These are phyloP conservation scores for Sebastes vulpes DNA, from an alignment of 2,797 vertebrate genomes.

Conservation along the genomic window DNA sequence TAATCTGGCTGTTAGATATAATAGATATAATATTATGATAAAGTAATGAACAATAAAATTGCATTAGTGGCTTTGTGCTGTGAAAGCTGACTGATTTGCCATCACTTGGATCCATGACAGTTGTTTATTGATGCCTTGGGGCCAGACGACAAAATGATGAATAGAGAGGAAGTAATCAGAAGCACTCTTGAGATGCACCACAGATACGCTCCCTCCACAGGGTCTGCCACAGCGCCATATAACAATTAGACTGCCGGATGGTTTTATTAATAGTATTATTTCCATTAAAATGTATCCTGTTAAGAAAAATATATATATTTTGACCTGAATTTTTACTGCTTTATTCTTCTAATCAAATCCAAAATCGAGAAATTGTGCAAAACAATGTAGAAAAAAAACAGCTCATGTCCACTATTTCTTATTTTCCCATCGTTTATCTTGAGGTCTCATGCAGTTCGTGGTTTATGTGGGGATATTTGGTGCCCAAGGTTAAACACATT, in stretches of 20 bases:
- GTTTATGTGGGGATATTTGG: slow-evolving; percentile 44
- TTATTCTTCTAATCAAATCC: slow-evolving; percentile 8
- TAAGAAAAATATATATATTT: neutral
- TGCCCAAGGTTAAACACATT: slow-evolving; percentile 69
- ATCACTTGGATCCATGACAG: slow-evolving; percentile 76
- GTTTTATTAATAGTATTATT: slow-evolving; percentile 62
- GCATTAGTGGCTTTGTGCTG: slow-evolving; percentile 67
- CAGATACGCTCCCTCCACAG: slow-evolving; percentile 59
- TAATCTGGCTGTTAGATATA: slow-evolving; percentile 47
- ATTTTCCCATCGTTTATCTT: slow-evolving; percentile 26
- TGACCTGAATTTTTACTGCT: slow-evolving; percentile 18
- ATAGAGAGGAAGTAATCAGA: slow-evolving; percentile 82
- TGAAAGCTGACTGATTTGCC: slow-evolving; percentile 73
- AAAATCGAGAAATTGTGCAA: slow-evolving; percentile 2
- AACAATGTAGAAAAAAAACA: slow-evolving; percentile 1
- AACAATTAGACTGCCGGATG: slow-evolving; percentile 59
- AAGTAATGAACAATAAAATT: slow-evolving; percentile 71
- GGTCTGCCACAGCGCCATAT: slow-evolving; percentile 35
- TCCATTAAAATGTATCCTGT: slow-evolving; percentile 37
- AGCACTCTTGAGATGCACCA: slow-evolving; percentile 71
- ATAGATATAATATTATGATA: slow-evolving; percentile 63
- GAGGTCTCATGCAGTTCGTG: slow-evolving; percentile 29
- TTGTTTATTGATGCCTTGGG: slow-evolving; percentile 83
- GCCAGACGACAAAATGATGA: slow-evolving; percentile 79
- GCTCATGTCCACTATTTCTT: neutral